Evolutionary conservation across 2,113 vertebrate genomes (phyloP), one percentile per base, ranked within the genome.

Genomic region (Todiramphus saurophagus): DNA sequence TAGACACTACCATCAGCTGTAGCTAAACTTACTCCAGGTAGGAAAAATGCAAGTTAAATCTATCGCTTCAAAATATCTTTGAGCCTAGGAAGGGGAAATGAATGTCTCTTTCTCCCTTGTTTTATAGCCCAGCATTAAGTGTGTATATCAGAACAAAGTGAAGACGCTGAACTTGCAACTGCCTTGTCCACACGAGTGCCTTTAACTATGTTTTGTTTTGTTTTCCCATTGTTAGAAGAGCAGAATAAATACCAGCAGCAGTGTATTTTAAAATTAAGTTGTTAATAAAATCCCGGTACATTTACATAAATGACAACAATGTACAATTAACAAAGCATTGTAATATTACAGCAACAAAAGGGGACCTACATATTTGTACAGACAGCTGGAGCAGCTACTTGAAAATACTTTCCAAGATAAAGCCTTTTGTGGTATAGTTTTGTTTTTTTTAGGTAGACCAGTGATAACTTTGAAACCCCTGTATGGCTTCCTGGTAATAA

Each of bases 261-360:
- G 41, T 66, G 85, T 97, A 94, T 97, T 97, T 98, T 98, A 97
- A 96, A 97, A 96, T 93, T 95, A 97, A 2, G 78, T 98, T 98
- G 97, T 98, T 98, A 98, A 98, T 98, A 98, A 98, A 98, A 98
- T 96, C 97, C 97, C 19, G 82, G 95, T 97, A 97, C 98, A 98
- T 98, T 98, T 98, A 98, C 97, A 98, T 97, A 97, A 95, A 82
- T 96, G 97, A 97, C 96, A 97, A 95, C 96, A 98, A 98, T 95
- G 95, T 98, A 98, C 96, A 98, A 97, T 97, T 98, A 97, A 97
- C 96, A 90, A 97, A 98, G 96, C 95, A 77, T 89, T 80, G 97
- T 97, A 97, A 98, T 96, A 97, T 98, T 98, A 98, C 97, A 98
- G 96, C 97, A 97, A 98, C 97, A 88, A 96, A 97, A 97, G 97